These are phyloP conservation scores for Raja brachyura DNA, from an alignment of 2,113 vertebrate species.

Conservation along the genomic window DNA sequence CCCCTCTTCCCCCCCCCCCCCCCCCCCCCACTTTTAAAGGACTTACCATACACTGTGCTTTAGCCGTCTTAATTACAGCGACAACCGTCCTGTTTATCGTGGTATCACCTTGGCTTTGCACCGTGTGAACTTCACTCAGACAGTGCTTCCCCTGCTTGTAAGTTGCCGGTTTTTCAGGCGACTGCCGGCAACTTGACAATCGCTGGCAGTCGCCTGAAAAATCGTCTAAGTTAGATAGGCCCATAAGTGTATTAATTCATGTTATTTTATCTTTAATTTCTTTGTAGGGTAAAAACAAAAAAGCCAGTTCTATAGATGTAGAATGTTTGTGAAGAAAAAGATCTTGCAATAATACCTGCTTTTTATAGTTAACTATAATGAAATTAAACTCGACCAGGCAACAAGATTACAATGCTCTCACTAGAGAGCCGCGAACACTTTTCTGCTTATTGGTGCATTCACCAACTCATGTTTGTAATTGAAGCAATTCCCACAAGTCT, in stretches of 20 bases:
- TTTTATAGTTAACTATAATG: neutral
- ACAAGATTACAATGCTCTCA: conserved; percentile 12
- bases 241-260: neutral
- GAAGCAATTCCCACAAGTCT: neutral
- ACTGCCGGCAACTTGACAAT: too few species aligned
- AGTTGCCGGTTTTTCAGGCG: too few species aligned
- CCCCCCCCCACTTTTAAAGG: too few species aligned
- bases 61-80: too few species aligned
- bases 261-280: neutral
- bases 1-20: too few species aligned
- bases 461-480: conserved; percentile 16
- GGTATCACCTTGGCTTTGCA: too few species aligned
- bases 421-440: neutral
- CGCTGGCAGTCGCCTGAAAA: too few species aligned
- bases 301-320: neutral
- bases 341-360: neutral
- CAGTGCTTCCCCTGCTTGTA: too few species aligned
- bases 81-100: too few species aligned
- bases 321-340: neutral
- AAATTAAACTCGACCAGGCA: neutral
- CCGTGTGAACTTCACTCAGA: too few species aligned
- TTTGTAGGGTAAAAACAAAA: neutral
- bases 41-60: too few species aligned
- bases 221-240: too few species aligned
- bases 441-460: conserved; percentile 26